Conservation (phyloP, 2,888 invertebrate genomes). For the Epinotia demarniana region DNA sequence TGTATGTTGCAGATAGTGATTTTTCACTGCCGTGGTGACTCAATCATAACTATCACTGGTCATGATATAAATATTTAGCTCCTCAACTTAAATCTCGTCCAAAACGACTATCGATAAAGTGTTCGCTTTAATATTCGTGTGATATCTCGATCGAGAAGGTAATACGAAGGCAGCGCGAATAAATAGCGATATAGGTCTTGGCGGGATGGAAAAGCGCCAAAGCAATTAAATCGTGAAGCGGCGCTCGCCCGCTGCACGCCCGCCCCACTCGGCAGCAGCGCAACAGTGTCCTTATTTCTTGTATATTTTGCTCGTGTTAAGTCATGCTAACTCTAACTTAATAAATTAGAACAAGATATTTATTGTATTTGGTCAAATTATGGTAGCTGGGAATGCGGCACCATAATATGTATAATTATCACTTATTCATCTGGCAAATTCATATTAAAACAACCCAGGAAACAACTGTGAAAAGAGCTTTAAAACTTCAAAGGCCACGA, state of each 20-base stretch:
- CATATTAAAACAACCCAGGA: no score
- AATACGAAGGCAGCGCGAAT: slow-evolving; percentile 10
- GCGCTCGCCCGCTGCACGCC: slow-evolving; percentile 61
- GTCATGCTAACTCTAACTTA: not conserved
- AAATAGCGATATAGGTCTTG: slow-evolving; percentile 44
- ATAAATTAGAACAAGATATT: no score
- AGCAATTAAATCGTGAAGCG: slow-evolving; percentile 77
- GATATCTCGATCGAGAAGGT: slow-evolving; percentile 6
- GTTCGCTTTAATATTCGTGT: not conserved
- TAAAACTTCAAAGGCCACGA: no score
- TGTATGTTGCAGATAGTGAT: no score
- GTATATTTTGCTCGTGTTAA: slow-evolving; percentile 1
- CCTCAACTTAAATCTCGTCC: not conserved
- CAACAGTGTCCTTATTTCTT: slow-evolving; percentile 26
- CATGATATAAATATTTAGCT: not conserved
- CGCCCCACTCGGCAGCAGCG: slow-evolving; percentile 50
- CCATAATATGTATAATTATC: no score
- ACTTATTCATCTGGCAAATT: no score
- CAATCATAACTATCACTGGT: not conserved
- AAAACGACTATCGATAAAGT: not conserved
- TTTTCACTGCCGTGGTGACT: no score
- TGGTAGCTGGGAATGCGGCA: no score
- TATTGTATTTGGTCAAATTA: no score
- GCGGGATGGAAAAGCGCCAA: slow-evolving; percentile 75
- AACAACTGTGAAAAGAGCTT: no score